Percentiles rank a stretch among this genome's conserved stretches.
phyloP scores from a whole-genome alignment of 2,113 vertebrate species.

The Lethenteron reissneri region DNA sequence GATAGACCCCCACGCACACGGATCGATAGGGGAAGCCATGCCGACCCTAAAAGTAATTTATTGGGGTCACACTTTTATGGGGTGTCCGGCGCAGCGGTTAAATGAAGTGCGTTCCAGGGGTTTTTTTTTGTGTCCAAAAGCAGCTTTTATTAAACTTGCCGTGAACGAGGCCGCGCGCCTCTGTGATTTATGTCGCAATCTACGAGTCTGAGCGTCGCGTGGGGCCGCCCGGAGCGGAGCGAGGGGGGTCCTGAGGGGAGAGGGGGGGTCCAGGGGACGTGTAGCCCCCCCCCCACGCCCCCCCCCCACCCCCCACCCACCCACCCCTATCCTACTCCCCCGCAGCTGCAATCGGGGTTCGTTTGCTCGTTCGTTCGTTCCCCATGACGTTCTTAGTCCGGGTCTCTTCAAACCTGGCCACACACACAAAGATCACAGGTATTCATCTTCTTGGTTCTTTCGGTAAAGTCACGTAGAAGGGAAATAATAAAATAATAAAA shows the following conservation, averaged over 20 bases:
- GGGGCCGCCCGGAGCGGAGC: no score
- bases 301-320: not conserved
- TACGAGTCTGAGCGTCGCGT: constrained; percentile 9
- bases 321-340: not conserved
- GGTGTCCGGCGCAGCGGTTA: constrained; percentile 63
- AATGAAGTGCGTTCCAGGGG: constrained; percentile 49
- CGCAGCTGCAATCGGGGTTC: not conserved
- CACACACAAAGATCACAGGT: no score
- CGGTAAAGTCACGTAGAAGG: no score
- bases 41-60: constrained; percentile 70
- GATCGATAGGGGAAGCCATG: constrained; percentile 31
- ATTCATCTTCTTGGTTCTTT: no score
- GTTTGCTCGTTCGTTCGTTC: no score
- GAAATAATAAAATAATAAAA: no score
- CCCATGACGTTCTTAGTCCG: no score
- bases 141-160: constrained; percentile 56
- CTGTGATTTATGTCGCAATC: constrained; percentile 45
- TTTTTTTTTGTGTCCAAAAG: constrained; percentile 29
- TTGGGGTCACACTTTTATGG: constrained; percentile 70
- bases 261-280: constrained; percentile 8
- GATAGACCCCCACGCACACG: constrained; percentile 10
- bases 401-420: no score
- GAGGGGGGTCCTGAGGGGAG: constrained; percentile 25
- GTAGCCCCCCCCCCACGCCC: not conserved
- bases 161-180: constrained; percentile 28